Percentiles rank a stretch among this genome's conserved stretches.
phyloP scores from a whole-genome alignment of 2,888 invertebrate genomes.

The Sepiola atlantica region DNA sequence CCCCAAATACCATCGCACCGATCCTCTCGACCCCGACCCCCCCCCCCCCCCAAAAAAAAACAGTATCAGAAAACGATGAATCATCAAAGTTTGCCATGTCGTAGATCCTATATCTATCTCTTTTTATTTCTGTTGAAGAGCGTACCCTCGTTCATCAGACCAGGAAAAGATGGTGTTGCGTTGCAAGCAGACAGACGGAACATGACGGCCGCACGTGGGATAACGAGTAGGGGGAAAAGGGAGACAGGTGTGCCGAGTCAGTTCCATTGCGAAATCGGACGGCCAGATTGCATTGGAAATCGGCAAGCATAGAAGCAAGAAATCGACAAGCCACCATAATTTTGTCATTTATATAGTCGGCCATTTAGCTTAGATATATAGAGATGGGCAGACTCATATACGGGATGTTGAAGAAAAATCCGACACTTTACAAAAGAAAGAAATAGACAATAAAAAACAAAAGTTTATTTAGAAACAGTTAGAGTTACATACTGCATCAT shows the following conservation, averaged over 20 bases:
- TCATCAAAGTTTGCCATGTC: slow-evolving; percentile 7
- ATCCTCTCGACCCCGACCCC: too few species aligned
- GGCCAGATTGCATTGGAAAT: neutral
- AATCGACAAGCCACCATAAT: neutral
- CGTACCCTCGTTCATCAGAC: neutral
- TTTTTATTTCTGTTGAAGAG: neutral
- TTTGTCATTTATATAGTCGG: neutral
- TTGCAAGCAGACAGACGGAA: neutral
- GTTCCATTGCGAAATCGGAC: neutral
- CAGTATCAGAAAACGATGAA: neutral
- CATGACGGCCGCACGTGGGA: neutral
- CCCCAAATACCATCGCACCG: neutral
- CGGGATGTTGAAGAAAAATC: too few species aligned
- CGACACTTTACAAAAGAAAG: too few species aligned
- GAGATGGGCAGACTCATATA: neutral
- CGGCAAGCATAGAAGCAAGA: neutral
- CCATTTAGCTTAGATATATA: neutral
- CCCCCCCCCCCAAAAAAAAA: neutral
- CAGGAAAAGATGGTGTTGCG: neutral
- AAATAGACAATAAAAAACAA: too few species aligned
- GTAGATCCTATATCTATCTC: neutral
- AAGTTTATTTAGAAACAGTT: too few species aligned
- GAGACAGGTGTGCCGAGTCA: neutral
- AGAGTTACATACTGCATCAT: too few species aligned
- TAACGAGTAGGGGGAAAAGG: neutral